Evolutionary conservation across 2,797 vertebrate species (phyloP).

Genomic region (Amazona ochrocephala): DNA sequence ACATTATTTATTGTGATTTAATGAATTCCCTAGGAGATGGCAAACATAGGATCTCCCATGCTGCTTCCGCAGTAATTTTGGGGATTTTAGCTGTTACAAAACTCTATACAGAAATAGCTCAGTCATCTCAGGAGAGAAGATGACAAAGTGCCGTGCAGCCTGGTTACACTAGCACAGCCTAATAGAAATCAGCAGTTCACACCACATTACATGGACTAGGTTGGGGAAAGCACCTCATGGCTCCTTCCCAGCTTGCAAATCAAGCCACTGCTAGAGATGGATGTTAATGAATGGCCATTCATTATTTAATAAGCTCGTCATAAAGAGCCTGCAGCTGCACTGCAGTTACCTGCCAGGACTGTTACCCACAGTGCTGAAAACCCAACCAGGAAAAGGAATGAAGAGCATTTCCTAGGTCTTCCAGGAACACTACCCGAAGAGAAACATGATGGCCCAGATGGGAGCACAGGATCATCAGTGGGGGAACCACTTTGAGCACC

Average conservation of each 20-base stretch:
- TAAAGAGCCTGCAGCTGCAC: not conserved
- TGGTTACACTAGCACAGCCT: not conserved
- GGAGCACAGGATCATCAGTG: not conserved
- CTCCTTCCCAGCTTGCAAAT: not conserved
- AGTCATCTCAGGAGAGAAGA: not conserved
- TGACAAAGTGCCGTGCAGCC: fast-evolving
- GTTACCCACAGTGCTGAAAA: not conserved
- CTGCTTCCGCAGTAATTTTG: not conserved
- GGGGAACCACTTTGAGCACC: fast-evolving
- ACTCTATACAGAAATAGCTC: not conserved
- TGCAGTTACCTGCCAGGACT: not conserved
- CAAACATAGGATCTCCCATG: not conserved
- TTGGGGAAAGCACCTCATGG: not conserved
- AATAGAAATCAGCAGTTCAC: not conserved
- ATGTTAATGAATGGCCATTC: constrained; percentile 10
- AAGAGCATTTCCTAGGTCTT: not conserved
- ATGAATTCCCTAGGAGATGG: constrained; percentile 22
- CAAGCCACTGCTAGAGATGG: not conserved
- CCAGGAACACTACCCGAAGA: fast-evolving
- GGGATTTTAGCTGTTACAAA: not conserved
- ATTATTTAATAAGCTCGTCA: constrained; percentile 7
- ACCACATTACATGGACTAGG: not conserved
- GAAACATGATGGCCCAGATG: fast-evolving
- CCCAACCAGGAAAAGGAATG: not conserved
- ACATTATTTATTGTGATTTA: constrained; percentile 54